Base-by-base conservation (phyloP, 2,797 vertebrate genomes). In the Xenentodon cancila region DNA sequence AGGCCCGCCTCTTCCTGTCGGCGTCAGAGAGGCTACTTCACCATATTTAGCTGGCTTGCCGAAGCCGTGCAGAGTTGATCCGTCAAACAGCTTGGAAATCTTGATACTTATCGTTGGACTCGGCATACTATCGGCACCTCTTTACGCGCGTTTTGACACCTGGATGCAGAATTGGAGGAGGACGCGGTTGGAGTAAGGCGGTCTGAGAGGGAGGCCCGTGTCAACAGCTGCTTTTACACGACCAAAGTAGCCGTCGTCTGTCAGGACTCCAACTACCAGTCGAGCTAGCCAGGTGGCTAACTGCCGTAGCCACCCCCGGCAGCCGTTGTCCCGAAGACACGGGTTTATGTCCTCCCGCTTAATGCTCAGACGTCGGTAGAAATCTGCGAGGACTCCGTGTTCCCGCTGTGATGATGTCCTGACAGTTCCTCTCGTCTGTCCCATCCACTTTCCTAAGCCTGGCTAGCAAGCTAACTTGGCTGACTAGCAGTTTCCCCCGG, bases 11-110 rank as follows among this genome's bases (percentile, higher is more conserved):
- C 83, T 91, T 91, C 86, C 89, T 89, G 92, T 92, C 87, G 85
- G 86, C 88, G 91, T 92, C 90, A 91, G 89, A 89, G 75, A 90
- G 80, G 76, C 84, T 88, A 90, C 88, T 92, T 92, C 90, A 89
- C 92, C 92, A 94, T 94, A 92, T 94, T 93, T 93, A 94, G 92
- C 84, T 85, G 85, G 89, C 80, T 89, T 0, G 68, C 84, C 74
- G 82, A 82, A 89, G 88, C 87, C 75, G 79, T 45, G 82, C 82
- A 83, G 81, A 91, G 89, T 89, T 85, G 73, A 86, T 82, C 84
- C 88, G 88, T 88, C 87, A 90, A 80, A 67, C 77, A 62, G 85
- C 59, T 68, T 68, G 80, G 67, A 78, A 70, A 80, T 59, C 72
- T 42, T 46, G 70, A 82, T 74, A 69, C 68, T 73, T 53, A 44